phyloP scores from a whole-genome alignment of 2,888 invertebrate genomes.

The Venusia cambrica region DNA sequence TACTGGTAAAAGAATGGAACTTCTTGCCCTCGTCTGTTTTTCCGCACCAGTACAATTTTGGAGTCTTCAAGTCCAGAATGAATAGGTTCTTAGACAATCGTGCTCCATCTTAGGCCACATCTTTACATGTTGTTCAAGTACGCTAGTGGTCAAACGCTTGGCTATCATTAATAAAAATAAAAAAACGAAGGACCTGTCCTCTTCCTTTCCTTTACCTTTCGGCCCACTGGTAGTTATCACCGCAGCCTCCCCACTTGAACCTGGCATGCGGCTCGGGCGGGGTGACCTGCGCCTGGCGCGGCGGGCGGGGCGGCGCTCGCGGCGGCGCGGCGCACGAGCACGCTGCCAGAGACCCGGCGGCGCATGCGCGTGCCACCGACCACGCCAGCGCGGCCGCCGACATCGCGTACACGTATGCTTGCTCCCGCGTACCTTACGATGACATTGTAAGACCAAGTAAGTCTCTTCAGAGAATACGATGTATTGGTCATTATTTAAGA shows the following conservation, averaged over 20 bases:
- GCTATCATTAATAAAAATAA: no score
- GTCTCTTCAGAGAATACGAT: not conserved
- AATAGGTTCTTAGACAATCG: no score
- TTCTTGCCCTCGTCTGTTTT: no score
- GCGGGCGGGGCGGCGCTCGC: constrained; percentile 79
- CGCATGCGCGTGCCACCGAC: constrained; percentile 89
- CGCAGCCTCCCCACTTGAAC: constrained; percentile 94
- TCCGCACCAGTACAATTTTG: no score
- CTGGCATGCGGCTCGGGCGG: constrained; percentile 86
- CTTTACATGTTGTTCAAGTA: no score
- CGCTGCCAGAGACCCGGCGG: constrained; percentile 86
- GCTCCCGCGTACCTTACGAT: constrained; percentile 89
- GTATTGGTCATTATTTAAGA: no score
- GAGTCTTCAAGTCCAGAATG: no score
- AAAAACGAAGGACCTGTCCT: no score
- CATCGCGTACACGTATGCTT: constrained; percentile 92
- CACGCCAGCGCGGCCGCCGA: constrained; percentile 90
- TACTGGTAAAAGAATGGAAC: no score
- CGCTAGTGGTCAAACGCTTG: no score
- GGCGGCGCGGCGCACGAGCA: constrained; percentile 91
- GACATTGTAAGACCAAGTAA: not conserved
- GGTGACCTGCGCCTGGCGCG: constrained; percentile 81
- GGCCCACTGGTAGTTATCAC: constrained; percentile 89
- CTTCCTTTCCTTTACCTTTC: no score
- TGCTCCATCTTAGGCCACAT: no score